Conservation (phyloP, 2,888 invertebrate species). For the Halictus ligatus region DNA sequence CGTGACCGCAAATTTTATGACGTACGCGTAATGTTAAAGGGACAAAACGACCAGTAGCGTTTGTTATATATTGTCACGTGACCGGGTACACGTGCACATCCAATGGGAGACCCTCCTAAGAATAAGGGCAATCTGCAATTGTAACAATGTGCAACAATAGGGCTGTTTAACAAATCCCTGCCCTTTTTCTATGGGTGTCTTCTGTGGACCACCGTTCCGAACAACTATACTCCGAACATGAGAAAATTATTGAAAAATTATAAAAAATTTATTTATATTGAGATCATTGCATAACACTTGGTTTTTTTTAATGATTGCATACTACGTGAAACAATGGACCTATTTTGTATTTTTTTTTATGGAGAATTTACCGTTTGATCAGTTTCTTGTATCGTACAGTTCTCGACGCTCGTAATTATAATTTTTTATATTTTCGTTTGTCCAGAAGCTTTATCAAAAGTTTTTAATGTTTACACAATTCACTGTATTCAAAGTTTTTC, state of each 20-base stretch:
- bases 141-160: conserved; percentile 66
- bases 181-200: conserved; percentile 44
- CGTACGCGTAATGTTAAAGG: conserved; percentile 78
- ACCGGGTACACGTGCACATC: conserved; percentile 71
- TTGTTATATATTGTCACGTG: conserved; percentile 71
- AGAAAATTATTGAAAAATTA: background rate
- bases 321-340: background rate
- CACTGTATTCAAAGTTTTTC: background rate
- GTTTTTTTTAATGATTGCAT: conserved; percentile 7
- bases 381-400: background rate
- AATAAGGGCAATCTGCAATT: conserved; percentile 72
- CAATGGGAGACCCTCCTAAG: conserved; percentile 71
- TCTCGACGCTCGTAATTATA: background rate
- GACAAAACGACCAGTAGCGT: conserved; percentile 73
- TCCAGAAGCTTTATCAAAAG: background rate
- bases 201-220: background rate
- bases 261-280: background rate
- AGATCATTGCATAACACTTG: conserved; percentile 10
- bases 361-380: background rate
- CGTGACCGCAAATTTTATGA: conserved; percentile 80
- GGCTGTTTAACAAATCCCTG: conserved; percentile 44
- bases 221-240: background rate
- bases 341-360: conserved; percentile 6
- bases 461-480: conserved; percentile 4
- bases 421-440: background rate